A percentile compares a stretch with the other conserved stretches of the same genome.
Evolutionary conservation across 2,797 vertebrate species (phyloP).

Genomic region (Petrocephalus sullivani): DNA sequence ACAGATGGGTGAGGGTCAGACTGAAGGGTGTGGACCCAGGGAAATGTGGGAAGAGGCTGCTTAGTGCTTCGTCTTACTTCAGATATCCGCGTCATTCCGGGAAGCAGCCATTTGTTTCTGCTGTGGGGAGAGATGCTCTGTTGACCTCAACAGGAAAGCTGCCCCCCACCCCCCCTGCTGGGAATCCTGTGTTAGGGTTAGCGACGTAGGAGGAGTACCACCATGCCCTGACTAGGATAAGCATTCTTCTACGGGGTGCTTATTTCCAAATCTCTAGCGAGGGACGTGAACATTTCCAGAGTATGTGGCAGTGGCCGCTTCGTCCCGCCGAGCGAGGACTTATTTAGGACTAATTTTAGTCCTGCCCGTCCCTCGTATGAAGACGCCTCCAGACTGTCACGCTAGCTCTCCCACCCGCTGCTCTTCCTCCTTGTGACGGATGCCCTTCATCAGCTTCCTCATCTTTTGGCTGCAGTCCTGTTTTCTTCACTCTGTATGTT

Average conservation of each 20-base stretch:
- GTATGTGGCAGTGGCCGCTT: neutral
- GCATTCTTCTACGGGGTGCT: neutral
- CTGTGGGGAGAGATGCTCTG: neutral
- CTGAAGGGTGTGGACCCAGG: neutral
- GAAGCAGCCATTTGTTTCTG: neutral
- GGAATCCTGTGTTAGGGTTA: neutral
- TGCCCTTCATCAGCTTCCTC: neutral
- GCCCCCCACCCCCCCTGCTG: neutral
- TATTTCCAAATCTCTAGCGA: neutral
- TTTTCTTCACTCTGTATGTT: neutral
- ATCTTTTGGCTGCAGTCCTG: neutral
- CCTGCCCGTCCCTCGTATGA: neutral
- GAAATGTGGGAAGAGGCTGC: neutral
- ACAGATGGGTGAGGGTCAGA: neutral
- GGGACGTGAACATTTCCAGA: neutral
- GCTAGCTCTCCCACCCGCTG: constrained; percentile 6
- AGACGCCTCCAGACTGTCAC: neutral
- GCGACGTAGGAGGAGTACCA: neutral
- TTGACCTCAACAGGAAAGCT: neutral
- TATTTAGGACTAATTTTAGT: neutral
- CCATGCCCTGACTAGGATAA: neutral
- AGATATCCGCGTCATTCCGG: neutral
- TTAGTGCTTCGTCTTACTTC: neutral
- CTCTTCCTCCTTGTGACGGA: neutral
- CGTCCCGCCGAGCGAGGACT: neutral